A percentile compares a stretch with the other conserved stretches of the same genome.
Conservation (phyloP, 2,113 vertebrate genomes). For the Alethe diademata region DNA sequence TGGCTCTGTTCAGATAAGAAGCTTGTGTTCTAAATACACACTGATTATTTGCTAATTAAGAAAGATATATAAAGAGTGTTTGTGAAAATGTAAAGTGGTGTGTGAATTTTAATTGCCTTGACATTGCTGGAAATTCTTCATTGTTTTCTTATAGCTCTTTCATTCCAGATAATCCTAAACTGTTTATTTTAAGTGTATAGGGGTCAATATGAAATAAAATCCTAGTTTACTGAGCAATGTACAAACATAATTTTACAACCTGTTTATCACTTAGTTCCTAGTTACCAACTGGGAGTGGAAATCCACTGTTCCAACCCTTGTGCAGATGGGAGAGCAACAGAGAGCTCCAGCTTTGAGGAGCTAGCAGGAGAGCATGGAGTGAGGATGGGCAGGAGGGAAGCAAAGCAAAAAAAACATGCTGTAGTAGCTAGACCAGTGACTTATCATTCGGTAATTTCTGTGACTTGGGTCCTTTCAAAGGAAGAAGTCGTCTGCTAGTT, state of each 20-base stretch:
- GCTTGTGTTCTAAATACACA: not conserved
- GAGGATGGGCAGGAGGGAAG: not conserved
- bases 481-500: not conserved
- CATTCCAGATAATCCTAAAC: not conserved
- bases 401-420: not conserved
- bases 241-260: constrained; percentile 4
- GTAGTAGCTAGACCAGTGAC: not conserved
- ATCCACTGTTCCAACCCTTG: not conserved
- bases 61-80: not conserved
- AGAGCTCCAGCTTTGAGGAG: not conserved
- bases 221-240: constrained; percentile 1
- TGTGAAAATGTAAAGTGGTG: constrained; percentile 3
- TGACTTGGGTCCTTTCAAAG: not conserved
- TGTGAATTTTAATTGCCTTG: constrained; percentile 26
- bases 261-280: not conserved
- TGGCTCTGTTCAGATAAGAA: not conserved
- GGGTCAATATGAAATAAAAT: constrained; percentile 2
- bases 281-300: not conserved
- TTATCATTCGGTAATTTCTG: not conserved
- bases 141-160: constrained; percentile 9
- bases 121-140: not conserved
- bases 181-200: constrained; percentile 2
- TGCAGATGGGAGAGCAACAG: not conserved
- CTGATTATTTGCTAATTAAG: constrained; percentile 36
- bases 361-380: fast-evolving